A percentile compares a stretch with the other conserved stretches of the same genome.
These are phyloP conservation scores for Patiria miniata DNA, from an alignment of 35 echinoderm and acorn worm genomes.

Conservation along the genomic window DNA sequence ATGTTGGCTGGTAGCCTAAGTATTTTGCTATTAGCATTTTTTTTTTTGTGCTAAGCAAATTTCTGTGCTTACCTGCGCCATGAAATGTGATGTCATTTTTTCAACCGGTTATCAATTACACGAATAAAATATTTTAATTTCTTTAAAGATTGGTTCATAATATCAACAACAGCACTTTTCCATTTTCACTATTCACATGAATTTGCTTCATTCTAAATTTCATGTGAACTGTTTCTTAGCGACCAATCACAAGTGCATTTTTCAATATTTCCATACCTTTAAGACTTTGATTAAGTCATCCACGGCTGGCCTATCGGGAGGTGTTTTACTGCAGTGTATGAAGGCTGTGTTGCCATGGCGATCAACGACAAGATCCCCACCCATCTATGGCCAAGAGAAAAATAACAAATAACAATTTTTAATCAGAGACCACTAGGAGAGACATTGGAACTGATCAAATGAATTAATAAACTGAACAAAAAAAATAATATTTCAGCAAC, in stretches of 20 bases:
- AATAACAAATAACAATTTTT: neutral
- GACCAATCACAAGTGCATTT: neutral
- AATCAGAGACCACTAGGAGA: too few relatives aligned
- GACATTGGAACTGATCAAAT: too few relatives aligned
- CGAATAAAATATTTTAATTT: neutral
- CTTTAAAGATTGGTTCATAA: neutral
- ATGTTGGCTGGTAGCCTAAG: too few relatives aligned
- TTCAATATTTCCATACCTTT: slow-evolving; percentile 21
- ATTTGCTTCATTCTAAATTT: neutral
- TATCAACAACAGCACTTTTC: neutral
- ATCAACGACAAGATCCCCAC: slow-evolving; percentile 67
- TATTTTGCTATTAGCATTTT: too few relatives aligned
- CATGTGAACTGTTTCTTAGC: neutral
- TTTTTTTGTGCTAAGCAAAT: too few relatives aligned
- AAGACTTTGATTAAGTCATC: slow-evolving; percentile 30
- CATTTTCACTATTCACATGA: neutral
- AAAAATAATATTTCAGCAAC: too few relatives aligned
- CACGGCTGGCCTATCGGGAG: slow-evolving; percentile 48
- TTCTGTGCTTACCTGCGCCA: too few relatives aligned
- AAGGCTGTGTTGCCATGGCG: slow-evolving; percentile 23
- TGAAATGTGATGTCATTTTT: too few relatives aligned
- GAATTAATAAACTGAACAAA: too few relatives aligned
- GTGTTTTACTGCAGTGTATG: slow-evolving; percentile 53
- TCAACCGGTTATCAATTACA: neutral
- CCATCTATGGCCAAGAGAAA: slow-evolving; percentile 43